phyloP scores from a whole-genome alignment of 2,888 invertebrate species.

The Drosophila birchii region DNA sequence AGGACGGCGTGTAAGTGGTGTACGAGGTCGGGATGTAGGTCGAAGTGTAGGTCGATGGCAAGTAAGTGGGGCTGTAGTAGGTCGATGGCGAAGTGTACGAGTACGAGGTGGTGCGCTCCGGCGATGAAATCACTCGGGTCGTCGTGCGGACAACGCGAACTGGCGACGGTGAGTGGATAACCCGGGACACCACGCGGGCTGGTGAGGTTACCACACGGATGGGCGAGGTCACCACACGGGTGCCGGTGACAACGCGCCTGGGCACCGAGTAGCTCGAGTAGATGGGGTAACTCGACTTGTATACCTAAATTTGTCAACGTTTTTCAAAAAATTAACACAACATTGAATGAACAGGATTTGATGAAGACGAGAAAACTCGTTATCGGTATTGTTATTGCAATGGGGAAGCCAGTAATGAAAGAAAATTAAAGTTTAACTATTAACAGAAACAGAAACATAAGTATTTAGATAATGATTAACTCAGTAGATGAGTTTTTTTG shows the following conservation, averaged over 20 bases:
- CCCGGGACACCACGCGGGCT: constrained; percentile 76
- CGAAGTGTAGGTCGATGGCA: constrained; percentile 74
- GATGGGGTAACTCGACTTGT: constrained; percentile 84
- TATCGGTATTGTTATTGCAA: constrained; percentile 3
- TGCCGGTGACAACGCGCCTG: constrained; percentile 77
- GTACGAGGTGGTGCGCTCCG: constrained; percentile 71
- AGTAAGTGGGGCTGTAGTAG: constrained; percentile 67
- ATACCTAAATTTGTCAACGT: constrained; percentile 75
- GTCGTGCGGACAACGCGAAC: constrained; percentile 79
- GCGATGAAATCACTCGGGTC: constrained; percentile 80
- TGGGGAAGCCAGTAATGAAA: constrained; percentile 17
- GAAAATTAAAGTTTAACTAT: constrained; percentile 3
- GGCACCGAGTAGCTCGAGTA: constrained; percentile 83
- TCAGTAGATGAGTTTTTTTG: constrained; percentile 8
- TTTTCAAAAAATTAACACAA: constrained; percentile 44
- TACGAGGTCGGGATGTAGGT: constrained; percentile 75
- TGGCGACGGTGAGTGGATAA: constrained; percentile 78
- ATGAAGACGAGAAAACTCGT: neutral
- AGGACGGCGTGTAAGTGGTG: constrained; percentile 74
- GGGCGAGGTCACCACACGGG: constrained; percentile 82
- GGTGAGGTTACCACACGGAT: constrained; percentile 82
- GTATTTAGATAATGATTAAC: neutral
- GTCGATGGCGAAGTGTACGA: constrained; percentile 70
- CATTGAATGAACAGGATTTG: constrained; percentile 10
- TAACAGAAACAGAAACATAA: constrained; percentile 25